phyloP scores from a whole-genome alignment of 1,140 invertebrate species.

The Dolichoris vasculosae region DNA sequence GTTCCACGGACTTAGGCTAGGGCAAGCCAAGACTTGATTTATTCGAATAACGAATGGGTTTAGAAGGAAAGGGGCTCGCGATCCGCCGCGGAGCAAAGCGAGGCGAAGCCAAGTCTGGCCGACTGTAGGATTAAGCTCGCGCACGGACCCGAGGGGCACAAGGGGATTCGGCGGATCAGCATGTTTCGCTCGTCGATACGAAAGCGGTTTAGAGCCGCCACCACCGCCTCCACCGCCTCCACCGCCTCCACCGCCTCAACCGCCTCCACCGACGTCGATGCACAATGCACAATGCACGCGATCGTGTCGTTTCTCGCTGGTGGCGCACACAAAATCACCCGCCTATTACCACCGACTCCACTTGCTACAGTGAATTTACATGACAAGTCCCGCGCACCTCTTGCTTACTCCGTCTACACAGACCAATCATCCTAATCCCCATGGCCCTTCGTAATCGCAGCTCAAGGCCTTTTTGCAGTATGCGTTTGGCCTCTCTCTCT shows the following conservation, averaged over 20 bases:
- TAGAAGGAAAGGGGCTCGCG: conserved; percentile 3
- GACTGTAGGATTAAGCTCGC: conserved; percentile 21
- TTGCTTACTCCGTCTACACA: not conserved
- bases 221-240: no score
- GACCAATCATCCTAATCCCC: conserved; percentile 28
- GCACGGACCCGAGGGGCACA: not conserved
- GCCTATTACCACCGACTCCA: conserved; percentile 4
- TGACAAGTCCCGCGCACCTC: not conserved
- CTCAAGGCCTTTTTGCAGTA: no score
- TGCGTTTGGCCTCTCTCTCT: no score
- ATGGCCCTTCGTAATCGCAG: not conserved
- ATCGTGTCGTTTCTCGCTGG: conserved; percentile 18
- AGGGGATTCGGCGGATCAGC: conserved; percentile 44
- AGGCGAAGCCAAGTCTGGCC: not conserved
- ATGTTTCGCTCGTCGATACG: conserved; percentile 22
- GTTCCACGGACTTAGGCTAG: not conserved
- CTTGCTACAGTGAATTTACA: conserved; percentile 18
- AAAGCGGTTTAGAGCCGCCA: conserved; percentile 33
- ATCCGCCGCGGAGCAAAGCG: not conserved
- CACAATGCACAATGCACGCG: conserved; percentile 21
- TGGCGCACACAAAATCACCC: conserved; percentile 27
- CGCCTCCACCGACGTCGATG: not conserved
- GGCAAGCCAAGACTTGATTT: conserved; percentile 31
- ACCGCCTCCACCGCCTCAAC: no score
- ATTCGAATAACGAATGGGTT: conserved; percentile 48